Evolutionary conservation across 2,113 vertebrate species (phyloP), one percentile per base, ranked within the genome.

Genomic region (Pithys albifrons): DNA sequence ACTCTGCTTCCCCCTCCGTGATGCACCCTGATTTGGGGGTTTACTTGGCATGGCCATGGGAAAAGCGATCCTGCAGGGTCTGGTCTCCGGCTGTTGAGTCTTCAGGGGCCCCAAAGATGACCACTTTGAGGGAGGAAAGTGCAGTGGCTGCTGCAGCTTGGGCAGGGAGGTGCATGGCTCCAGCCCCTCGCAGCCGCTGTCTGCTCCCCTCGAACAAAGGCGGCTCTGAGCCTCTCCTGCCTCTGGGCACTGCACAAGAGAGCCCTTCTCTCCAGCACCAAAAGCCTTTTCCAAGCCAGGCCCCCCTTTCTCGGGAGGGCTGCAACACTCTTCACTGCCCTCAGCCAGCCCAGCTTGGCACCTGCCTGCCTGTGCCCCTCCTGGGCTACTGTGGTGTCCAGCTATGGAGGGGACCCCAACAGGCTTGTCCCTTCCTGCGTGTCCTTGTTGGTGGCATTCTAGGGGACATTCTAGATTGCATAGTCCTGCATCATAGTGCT

Each of bases 151-250:
- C 7, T 19, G 76, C 54, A 65, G 78, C 25, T 71, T 2, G 17
- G n/a, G 31, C 74, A 70, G 77, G 85, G 88, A 49, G 66, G 19
- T 79, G 62, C 4, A 2, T 20, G 72, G 59, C 80, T 86, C 17
- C 31, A 22, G 27, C 22, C 46, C 61, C 66, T 74, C 1, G 10
- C 65, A 55, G 74, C 85, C 74, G 5, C 52, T 7, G 16, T 39
- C 87, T 55, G 64, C 69, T 95, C 14, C 48, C 28, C 70, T 64
- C 4, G 33, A 95, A 97, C 96, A 97, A 97, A 96, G 94, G 71
- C 71, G 0, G 85, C 96, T 94, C 95, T 97, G 92, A 97, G 94
- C 62, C 66, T 96, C 54, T 41, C 28, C 28, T 79, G 92, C 74
- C 61, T 93, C 90, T 65, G 78, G 85, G 95, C 93, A 49, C 62